Conservation (phyloP, 2,797 vertebrate genomes). For the Enteromius unitaeniatus region DNA sequence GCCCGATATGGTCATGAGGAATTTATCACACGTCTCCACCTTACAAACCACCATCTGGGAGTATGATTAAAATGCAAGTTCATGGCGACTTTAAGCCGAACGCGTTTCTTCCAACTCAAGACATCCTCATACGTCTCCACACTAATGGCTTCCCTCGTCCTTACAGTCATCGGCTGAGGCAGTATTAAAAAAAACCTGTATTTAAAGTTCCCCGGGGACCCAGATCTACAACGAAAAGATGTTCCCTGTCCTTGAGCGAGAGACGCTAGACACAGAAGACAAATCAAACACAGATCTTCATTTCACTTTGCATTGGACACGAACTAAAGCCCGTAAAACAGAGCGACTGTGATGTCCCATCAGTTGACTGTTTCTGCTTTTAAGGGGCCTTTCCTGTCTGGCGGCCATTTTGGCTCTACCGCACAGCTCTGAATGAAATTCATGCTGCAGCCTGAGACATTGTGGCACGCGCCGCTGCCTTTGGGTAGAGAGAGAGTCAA, state of each 20-base stretch:
- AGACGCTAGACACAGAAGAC: neutral
- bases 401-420: constrained; percentile 50
- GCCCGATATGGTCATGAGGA: constrained; percentile 24
- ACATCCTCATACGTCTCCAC: constrained; percentile 17
- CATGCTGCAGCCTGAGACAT: constrained; percentile 27
- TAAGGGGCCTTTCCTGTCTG: constrained; percentile 29
- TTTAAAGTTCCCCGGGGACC: constrained; percentile 25
- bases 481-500: constrained; percentile 45
- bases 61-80: constrained; percentile 15
- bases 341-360: neutral
- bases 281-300: constrained; percentile 23
- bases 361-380: constrained; percentile 5
- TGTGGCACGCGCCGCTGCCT: constrained; percentile 22
- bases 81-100: constrained; percentile 13
- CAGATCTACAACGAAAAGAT: neutral
- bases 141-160: constrained; percentile 29
- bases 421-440: constrained; percentile 48
- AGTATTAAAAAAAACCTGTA: constrained; percentile 3
- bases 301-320: neutral
- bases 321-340: constrained; percentile 4
- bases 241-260: constrained; percentile 14
- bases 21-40: constrained; percentile 26
- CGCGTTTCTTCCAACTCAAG: neutral
- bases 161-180: neutral
- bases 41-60: constrained; percentile 30